Evolutionary conservation across 2,888 invertebrate species (phyloP).

Genomic region (Crossocerus cetratus): DNA sequence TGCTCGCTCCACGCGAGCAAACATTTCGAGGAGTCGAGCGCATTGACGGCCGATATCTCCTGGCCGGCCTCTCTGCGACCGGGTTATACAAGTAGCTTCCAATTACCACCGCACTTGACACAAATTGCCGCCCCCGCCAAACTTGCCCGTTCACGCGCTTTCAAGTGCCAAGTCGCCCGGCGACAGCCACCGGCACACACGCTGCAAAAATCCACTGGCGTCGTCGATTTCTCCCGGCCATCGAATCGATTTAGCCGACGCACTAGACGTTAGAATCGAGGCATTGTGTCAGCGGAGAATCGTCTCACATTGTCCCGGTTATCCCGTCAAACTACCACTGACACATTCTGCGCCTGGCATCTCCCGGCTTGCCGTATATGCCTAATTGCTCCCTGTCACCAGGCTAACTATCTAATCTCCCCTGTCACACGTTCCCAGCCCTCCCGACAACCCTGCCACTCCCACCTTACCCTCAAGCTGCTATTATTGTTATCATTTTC

Average conservation of each 20-base stretch:
- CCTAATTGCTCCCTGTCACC: constrained; percentile 1
- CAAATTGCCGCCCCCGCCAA: constrained; percentile 27
- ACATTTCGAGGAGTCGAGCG: constrained; percentile 25
- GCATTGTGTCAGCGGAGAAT: background rate
- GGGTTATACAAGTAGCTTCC: constrained; percentile 45
- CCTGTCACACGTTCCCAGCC: no score
- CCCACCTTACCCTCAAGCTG: no score
- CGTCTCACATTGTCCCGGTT: background rate
- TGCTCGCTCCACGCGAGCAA: constrained; percentile 4
- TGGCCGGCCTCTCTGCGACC: constrained; percentile 27
- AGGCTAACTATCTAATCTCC: no score
- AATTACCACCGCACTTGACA: constrained; percentile 47
- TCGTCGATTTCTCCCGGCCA: background rate
- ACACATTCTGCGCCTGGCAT: background rate
- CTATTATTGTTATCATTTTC: no score
- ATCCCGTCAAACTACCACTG: background rate
- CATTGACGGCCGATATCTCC: constrained; percentile 31
- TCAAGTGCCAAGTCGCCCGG: constrained; percentile 23
- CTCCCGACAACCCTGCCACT: no score
- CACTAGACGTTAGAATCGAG: background rate
- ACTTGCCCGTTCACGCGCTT: constrained; percentile 26
- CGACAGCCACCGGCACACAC: constrained; percentile 3
- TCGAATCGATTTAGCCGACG: background rate
- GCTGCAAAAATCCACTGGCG: background rate
- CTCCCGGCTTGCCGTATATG: background rate